Percentiles rank a stretch among this genome's conserved stretches.
These are phyloP conservation scores for Mus pahari DNA, from an alignment of 2,113 vertebrate species.

Conservation along the genomic window DNA sequence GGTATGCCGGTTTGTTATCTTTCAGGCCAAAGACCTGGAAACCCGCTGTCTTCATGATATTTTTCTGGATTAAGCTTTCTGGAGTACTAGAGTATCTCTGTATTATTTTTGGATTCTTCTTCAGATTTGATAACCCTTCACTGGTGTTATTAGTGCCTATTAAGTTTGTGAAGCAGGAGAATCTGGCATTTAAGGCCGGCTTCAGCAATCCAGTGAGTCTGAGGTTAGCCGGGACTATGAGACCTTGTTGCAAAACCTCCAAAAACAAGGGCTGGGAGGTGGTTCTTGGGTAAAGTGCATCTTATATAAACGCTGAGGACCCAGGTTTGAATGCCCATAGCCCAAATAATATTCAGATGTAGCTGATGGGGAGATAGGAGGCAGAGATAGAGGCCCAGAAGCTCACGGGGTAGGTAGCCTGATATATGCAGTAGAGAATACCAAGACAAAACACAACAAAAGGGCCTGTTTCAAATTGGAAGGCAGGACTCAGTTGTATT, in stretches of 20 bases:
- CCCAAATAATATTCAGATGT: neutral
- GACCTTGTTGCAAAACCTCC: neutral
- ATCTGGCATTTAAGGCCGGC: neutral
- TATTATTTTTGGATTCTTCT: neutral
- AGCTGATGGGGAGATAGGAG: neutral
- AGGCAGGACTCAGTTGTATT: neutral
- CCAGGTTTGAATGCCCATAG: neutral
- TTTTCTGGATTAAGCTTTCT: slow-evolving; percentile 44
- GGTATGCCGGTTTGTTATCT: neutral
- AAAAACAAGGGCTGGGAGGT: neutral
- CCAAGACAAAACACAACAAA: neutral
- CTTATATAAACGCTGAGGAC: neutral
- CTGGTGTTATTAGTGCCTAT: neutral
- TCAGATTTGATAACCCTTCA: neutral
- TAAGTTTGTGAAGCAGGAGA: neutral
- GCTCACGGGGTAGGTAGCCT: neutral
- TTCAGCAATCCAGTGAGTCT: neutral
- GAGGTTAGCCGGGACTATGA: neutral
- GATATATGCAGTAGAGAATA: neutral
- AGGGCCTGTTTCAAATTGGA: neutral
- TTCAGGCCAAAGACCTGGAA: neutral
- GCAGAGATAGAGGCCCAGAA: neutral
- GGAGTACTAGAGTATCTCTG: neutral
- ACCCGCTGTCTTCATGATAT: neutral
- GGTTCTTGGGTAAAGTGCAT: neutral